These are phyloP conservation scores for Pangasianodon gigas DNA, from an alignment of 2,113 vertebrate genomes.

Conservation along the genomic window DNA sequence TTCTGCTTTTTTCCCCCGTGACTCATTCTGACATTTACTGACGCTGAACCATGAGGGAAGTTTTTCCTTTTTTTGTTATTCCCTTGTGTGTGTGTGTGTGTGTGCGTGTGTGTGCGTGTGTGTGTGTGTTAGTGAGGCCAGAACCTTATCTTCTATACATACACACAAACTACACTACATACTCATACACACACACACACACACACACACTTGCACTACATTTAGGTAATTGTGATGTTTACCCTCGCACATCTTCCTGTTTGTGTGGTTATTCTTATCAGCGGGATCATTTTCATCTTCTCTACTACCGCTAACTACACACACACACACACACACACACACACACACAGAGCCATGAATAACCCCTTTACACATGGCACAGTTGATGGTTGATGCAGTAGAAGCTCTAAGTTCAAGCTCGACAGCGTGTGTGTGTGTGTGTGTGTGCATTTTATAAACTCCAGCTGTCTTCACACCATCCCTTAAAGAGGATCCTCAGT, in stretches of 20 bases:
- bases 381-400: neutral
- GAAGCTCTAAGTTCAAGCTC: neutral
- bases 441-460: neutral
- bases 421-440: no score
- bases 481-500: neutral
- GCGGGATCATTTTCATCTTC: slow-evolving; percentile 54
- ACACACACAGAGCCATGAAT: neutral
- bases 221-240: neutral
- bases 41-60: slow-evolving; percentile 4
- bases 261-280: slow-evolving; percentile 62
- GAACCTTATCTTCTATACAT: neutral
- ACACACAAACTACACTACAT: neutral
- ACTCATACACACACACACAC: neutral
- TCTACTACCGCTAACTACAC: slow-evolving; percentile 13
- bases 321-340: neutral
- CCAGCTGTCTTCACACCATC: neutral
- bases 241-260: slow-evolving; percentile 64
- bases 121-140: neutral
- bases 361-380: neutral
- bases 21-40: slow-evolving; percentile 33
- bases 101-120: slow-evolving; percentile 21
- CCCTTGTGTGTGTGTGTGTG: slow-evolving; percentile 8
- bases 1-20: slow-evolving; percentile 11
- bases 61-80: neutral
- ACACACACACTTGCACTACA: slow-evolving; percentile 27